A percentile compares a stretch with the other conserved stretches of the same genome.
phyloP scores from a whole-genome alignment of 2,888 invertebrate genomes.

The Andricus quercusramuli region DNA sequence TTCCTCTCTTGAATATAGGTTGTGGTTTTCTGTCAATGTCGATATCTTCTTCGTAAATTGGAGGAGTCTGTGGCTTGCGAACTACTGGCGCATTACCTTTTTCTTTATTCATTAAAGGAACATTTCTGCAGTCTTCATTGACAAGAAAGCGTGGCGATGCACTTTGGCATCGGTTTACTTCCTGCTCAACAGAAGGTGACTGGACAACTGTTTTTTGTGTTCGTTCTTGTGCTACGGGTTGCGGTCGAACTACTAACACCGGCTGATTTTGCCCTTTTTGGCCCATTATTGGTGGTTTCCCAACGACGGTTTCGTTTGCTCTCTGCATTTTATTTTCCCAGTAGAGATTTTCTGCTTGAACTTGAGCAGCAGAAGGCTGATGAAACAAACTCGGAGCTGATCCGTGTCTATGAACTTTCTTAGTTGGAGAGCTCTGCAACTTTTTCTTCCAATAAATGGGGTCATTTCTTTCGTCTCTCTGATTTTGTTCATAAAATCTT shows the following conservation, averaged over 20 bases:
- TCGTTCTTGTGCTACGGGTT: conserved; percentile 67
- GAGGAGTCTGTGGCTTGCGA: conserved; percentile 49
- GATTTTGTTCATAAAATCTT: conserved; percentile 69
- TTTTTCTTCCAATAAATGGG: conserved; percentile 54
- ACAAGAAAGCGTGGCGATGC: conserved; percentile 75
- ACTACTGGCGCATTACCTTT: conserved; percentile 20
- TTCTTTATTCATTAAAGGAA: conserved; percentile 73
- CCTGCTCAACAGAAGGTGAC: conserved; percentile 44
- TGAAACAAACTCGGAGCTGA: conserved; percentile 60
- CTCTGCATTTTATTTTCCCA: conserved; percentile 61
- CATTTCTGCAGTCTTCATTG: conserved; percentile 74
- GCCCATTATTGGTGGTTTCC: conserved; percentile 69
- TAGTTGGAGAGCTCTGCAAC: conserved; percentile 47
- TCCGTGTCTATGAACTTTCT: conserved; percentile 55
- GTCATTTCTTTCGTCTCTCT: conserved; percentile 55
- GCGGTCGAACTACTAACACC: conserved; percentile 71
- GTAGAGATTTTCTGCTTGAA: conserved; percentile 57
- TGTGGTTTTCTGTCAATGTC: conserved; percentile 61
- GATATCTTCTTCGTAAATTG: conserved; percentile 62
- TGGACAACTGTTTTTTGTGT: conserved; percentile 33
- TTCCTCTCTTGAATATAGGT: conserved; percentile 81
- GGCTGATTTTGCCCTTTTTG: conserved; percentile 73
- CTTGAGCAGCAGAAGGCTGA: conserved; percentile 51
- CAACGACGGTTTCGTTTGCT: conserved; percentile 54
- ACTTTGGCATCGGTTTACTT: conserved; percentile 45